Percentiles rank a stretch among this genome's conserved stretches.
Conservation (phyloP, 2,113 vertebrate genomes). For the Entosphenus tridentatus region DNA sequence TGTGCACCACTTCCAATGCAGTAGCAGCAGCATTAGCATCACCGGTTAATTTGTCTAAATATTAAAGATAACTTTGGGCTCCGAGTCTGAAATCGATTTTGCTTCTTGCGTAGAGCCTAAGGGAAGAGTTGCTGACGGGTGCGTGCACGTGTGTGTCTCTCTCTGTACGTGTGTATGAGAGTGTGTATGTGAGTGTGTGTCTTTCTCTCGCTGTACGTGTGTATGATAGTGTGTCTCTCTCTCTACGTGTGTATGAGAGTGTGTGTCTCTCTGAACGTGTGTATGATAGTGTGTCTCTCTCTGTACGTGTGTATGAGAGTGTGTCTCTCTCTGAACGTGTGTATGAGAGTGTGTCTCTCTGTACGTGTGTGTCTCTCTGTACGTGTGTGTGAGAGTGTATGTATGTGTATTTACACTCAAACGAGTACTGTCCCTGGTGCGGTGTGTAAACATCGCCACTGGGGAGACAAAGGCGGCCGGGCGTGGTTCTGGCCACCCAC, state of each 20-base stretch:
- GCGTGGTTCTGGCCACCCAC: too few species aligned
- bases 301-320: neutral
- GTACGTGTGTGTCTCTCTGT: neutral
- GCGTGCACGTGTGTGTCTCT: too few species aligned
- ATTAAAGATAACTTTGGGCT: too few species aligned
- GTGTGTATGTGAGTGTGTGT: neutral
- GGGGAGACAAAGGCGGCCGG: too few species aligned
- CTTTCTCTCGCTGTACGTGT: neutral
- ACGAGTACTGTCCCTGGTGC: too few species aligned
- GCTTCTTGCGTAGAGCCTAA: too few species aligned
- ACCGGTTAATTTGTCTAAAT: too few species aligned
- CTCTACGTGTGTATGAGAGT: neutral
- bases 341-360: neutral
- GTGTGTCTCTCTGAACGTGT: neutral
- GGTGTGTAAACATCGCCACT: too few species aligned
- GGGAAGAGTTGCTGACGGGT: too few species aligned
- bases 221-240: neutral
- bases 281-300: neutral
- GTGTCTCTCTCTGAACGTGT: neutral
- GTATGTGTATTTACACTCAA: neutral
- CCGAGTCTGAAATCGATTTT: too few species aligned
- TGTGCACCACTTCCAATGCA: too few species aligned
- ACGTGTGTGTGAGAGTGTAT: neutral
- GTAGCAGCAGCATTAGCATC: too few species aligned
- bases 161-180: neutral